phyloP scores from a whole-genome alignment of 2,797 vertebrate genomes.

The Atherinosoma microstoma region DNA sequence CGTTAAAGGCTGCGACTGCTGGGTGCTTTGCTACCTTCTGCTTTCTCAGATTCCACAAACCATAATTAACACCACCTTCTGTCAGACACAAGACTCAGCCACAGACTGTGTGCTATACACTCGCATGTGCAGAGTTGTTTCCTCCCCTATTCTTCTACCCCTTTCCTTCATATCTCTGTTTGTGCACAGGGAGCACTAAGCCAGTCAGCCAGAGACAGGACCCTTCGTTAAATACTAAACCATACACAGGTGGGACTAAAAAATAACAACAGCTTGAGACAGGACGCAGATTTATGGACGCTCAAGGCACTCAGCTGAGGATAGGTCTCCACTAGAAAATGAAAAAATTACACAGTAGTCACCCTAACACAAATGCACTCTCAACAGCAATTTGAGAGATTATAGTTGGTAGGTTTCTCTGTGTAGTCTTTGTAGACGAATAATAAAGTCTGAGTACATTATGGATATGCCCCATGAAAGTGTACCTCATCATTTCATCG shows the following conservation, averaged over 20 bases:
- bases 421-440: conserved; percentile 75
- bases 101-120: conserved; percentile 50
- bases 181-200: conserved; percentile 79
- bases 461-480: conserved; percentile 76
- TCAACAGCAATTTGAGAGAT: conserved; percentile 83
- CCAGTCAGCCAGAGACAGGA: conserved; percentile 77
- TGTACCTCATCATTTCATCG: conserved; percentile 79
- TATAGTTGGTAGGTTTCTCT: conserved; percentile 77
- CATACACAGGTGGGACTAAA: conserved; percentile 86
- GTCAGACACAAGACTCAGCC: conserved; percentile 63
- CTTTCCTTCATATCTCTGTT: conserved; percentile 70
- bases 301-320: conserved; percentile 82
- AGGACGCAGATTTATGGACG: conserved; percentile 83
- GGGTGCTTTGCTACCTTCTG: conserved; percentile 69
- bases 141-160: conserved; percentile 62
- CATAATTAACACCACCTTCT: conserved; percentile 81
- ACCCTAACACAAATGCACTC: conserved; percentile 80
- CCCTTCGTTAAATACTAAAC: conserved; percentile 86
- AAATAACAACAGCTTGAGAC: conserved; percentile 85
- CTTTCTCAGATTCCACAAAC: conserved; percentile 72
- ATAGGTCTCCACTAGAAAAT: conserved; percentile 80
- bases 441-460: conserved; percentile 75
- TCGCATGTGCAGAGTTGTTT: conserved; percentile 55
- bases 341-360: conserved; percentile 84
- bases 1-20: conserved; percentile 64